Conservation (phyloP, 1,140 invertebrate genomes). For the Zaprionus capensis region DNA sequence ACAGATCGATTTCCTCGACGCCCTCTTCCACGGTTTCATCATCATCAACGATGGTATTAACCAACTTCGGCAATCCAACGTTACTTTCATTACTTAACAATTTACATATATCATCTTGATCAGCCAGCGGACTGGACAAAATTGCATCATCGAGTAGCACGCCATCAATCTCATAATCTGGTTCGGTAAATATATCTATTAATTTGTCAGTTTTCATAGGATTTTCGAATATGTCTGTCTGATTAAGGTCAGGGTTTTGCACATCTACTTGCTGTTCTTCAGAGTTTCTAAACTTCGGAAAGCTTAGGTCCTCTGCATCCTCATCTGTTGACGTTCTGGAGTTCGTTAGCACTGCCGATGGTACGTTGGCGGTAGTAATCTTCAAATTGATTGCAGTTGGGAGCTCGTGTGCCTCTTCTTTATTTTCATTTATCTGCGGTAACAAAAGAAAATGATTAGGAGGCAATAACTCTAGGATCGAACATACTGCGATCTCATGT, state of each 20-base stretch:
- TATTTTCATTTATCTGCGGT: conserved; percentile 43
- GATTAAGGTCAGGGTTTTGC: not conserved
- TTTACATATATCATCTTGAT: not conserved
- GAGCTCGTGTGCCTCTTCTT: conserved; percentile 17
- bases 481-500: conserved; percentile 31
- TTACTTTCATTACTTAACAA: not conserved
- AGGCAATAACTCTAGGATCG: conserved; percentile 21
- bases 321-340: not conserved
- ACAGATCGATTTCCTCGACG: not conserved
- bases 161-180: conserved; percentile 9
- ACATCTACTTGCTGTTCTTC: not conserved
- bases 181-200: not conserved
- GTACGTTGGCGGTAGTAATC: too few relatives aligned
- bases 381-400: conserved; percentile 30
- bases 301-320: conserved; percentile 12
- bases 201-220: not conserved
- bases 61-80: not conserved
- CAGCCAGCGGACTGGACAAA: not conserved
- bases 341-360: too few relatives aligned
- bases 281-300: not conserved
- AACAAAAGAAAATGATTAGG: conserved; percentile 62
- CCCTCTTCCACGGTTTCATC: not conserved
- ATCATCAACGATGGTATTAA: not conserved
- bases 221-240: not conserved
- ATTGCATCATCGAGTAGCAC: conserved; percentile 16